Conservation (phyloP, 1,140 invertebrate genomes). For the Carposina sasakii region DNA sequence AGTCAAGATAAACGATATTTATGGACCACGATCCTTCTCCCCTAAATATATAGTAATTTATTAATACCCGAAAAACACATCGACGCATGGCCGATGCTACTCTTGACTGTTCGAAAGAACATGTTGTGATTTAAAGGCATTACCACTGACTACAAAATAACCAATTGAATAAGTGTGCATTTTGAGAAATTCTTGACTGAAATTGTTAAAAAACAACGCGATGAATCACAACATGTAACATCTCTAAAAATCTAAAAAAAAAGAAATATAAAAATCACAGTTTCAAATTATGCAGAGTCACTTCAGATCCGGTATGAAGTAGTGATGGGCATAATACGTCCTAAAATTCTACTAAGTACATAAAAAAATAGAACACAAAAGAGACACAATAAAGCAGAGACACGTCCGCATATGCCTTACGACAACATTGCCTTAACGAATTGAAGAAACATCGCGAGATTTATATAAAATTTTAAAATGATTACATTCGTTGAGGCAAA, state of each 20-base stretch:
- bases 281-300: conserved; percentile 71
- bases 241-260: conserved; percentile 61
- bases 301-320: conserved; percentile 64
- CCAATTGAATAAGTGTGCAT: no score
- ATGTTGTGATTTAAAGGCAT: conserved; percentile 60
- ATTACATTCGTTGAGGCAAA: not conserved
- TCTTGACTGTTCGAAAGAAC: conserved; percentile 41
- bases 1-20: no score
- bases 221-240: conserved; percentile 67
- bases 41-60: conserved; percentile 55
- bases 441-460: not conserved
- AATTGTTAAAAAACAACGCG: conserved; percentile 35
- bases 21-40: conserved; percentile 58
- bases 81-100: conserved; percentile 7
- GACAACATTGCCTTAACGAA: not conserved
- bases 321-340: conserved; percentile 49
- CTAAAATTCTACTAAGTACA: conserved; percentile 50
- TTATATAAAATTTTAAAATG: conserved; percentile 1
- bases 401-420: conserved; percentile 47
- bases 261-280: conserved; percentile 71
- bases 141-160: no score
- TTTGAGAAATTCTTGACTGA: no score
- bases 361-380: conserved; percentile 65
- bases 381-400: conserved; percentile 64
- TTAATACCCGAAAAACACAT: conserved; percentile 47